Percentiles rank a stretch among this genome's conserved stretches.
Conservation (phyloP, 1,140 invertebrate genomes). For the Linepithema humile region DNA sequence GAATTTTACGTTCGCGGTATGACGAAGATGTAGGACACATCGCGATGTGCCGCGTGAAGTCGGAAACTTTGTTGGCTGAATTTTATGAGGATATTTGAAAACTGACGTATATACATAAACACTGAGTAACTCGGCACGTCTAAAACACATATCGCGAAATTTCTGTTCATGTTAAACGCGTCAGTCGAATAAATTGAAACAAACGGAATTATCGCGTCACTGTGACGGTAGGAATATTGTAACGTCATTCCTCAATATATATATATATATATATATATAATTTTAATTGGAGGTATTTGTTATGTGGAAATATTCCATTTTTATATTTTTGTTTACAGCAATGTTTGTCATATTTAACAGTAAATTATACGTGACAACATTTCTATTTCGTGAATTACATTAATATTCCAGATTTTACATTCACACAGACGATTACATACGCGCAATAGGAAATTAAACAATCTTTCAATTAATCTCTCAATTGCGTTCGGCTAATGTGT, state of each 20-base stretch:
- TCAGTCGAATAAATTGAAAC: constrained; percentile 19
- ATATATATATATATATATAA: not conserved
- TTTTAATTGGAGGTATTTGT: not conserved
- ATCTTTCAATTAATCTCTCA: too few species aligned
- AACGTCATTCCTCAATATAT: not conserved
- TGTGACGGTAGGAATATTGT: constrained; percentile 7
- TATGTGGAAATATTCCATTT: not conserved
- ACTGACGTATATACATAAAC: constrained; percentile 33
- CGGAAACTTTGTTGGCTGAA: constrained; percentile 71
- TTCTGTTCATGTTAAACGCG: constrained; percentile 14
- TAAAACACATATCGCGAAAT: constrained; percentile 36
- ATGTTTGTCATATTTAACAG: not conserved
- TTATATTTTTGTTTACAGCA: not conserved
- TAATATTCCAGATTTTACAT: constrained; percentile 9
- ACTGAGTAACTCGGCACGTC: constrained; percentile 28
- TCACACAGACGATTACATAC: not conserved
- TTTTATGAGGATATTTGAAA: constrained; percentile 80
- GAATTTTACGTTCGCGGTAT: constrained; percentile 33
- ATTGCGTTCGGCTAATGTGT: too few species aligned
- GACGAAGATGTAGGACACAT: constrained; percentile 30
- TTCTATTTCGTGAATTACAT: constrained; percentile 19
- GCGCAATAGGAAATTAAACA: too few species aligned
- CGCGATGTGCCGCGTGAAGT: constrained; percentile 22
- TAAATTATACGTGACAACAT: not conserved
- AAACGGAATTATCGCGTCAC: constrained; percentile 1